Evolutionary conservation across 2,888 invertebrate genomes (phyloP).

Genomic region (Camponotus fellah): DNA sequence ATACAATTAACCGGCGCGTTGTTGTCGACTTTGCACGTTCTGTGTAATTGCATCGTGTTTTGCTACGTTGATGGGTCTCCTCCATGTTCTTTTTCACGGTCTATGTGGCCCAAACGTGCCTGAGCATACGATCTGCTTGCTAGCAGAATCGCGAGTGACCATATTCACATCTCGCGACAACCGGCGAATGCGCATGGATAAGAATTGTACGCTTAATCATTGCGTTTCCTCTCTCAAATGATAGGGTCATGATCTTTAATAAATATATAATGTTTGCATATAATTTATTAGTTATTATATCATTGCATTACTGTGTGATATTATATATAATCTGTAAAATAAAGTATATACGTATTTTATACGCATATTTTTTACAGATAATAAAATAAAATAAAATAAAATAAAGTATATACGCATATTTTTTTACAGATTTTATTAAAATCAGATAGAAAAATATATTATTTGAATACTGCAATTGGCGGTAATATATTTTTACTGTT

Average conservation of each 20-base stretch:
- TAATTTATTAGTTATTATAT: not conserved
- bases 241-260: slow-evolving; percentile 31
- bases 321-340: not conserved
- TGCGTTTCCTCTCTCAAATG: slow-evolving; percentile 47
- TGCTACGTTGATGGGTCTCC: slow-evolving; percentile 76
- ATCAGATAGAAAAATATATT: not conserved
- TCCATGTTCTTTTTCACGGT: slow-evolving; percentile 74
- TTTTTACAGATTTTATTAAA: not conserved
- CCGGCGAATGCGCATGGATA: slow-evolving; percentile 23
- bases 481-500: not conserved
- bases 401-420: not conserved
- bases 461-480: not conserved
- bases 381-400: not conserved
- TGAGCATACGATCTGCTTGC: slow-evolving; percentile 85
- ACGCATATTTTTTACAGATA: not conserved
- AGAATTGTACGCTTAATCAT: slow-evolving; percentile 57
- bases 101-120: slow-evolving; percentile 83
- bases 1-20: slow-evolving; percentile 81
- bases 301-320: not conserved
- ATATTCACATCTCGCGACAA: slow-evolving; percentile 44
- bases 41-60: slow-evolving; percentile 77
- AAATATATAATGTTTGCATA: not conserved
- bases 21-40: slow-evolving; percentile 74
- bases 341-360: not conserved
- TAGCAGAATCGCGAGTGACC: slow-evolving; percentile 73